Percentiles rank a stretch among this genome's conserved stretches.
phyloP scores from a whole-genome alignment of 2,888 invertebrate species.

The Drosophila parthenogenetica region DNA sequence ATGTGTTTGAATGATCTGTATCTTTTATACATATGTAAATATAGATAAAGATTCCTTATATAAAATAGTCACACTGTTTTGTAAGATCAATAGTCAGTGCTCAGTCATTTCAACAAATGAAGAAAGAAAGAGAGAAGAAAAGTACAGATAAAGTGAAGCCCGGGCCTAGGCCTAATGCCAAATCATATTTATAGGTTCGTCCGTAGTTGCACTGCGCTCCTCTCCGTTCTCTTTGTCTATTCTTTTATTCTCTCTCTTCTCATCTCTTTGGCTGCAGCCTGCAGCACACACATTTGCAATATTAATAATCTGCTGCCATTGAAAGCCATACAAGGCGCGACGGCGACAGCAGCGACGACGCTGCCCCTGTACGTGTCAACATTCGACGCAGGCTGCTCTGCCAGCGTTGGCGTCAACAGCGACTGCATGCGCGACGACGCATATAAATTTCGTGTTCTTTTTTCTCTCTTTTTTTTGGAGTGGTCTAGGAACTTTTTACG shows the following conservation, averaged over 20 bases:
- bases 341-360: constrained; percentile 26
- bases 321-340: constrained; percentile 81
- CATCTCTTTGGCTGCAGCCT: neutral
- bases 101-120: neutral
- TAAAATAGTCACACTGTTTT: neutral
- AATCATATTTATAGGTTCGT: constrained; percentile 67
- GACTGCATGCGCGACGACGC: constrained; percentile 78
- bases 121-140: neutral
- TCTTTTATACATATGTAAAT: neutral
- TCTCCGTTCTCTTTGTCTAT: constrained; percentile 1
- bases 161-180: constrained; percentile 70
- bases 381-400: constrained; percentile 68
- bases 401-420: constrained; percentile 32
- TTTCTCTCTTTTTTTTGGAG: constrained; percentile 54
- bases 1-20: neutral
- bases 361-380: constrained; percentile 71
- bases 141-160: constrained; percentile 43
- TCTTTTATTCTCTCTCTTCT: neutral
- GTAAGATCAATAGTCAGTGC: no score
- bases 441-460: constrained; percentile 77
- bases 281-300: constrained; percentile 65
- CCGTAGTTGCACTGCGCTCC: constrained; percentile 13
- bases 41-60: neutral
- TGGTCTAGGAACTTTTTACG: constrained; percentile 79
- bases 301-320: constrained; percentile 81